A percentile compares a stretch with the other conserved stretches of the same genome.
phyloP scores from a whole-genome alignment of 2,888 invertebrate genomes.

The Tetropium fuscum region DNA sequence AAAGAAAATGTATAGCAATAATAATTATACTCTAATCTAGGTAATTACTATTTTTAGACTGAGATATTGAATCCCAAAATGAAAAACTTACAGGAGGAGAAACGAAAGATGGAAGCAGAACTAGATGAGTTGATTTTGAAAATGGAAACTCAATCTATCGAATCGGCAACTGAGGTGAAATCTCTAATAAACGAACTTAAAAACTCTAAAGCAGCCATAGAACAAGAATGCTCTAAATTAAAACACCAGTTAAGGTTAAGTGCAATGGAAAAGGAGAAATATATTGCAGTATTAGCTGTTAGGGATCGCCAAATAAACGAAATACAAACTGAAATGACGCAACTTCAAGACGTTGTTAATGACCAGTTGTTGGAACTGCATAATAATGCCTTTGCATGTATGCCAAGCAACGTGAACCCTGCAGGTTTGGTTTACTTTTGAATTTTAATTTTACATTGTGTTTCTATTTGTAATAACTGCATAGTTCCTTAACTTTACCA shows the following conservation, averaged over 20 bases:
- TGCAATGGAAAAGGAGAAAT: constrained; percentile 63
- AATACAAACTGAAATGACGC: constrained; percentile 61
- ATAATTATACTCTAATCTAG: no score
- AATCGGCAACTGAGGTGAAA: constrained; percentile 51
- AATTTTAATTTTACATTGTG: neutral
- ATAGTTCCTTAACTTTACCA: neutral
- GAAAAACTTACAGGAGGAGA: constrained; percentile 49
- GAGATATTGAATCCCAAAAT: constrained; percentile 40
- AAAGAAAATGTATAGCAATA: no score
- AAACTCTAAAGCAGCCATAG: constrained; percentile 51
- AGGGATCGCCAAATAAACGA: constrained; percentile 63
- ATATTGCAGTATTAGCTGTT: constrained; percentile 59
- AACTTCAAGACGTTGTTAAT: constrained; percentile 62
- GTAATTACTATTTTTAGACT: constrained; percentile 37
- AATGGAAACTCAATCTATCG: constrained; percentile 44
- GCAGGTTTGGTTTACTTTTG: constrained; percentile 1
- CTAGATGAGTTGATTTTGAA: constrained; percentile 47
- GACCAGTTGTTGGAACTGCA: constrained; percentile 57
- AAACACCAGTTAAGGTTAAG: constrained; percentile 59
- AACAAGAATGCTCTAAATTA: constrained; percentile 54
- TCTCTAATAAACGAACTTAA: constrained; percentile 55
- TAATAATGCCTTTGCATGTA: constrained; percentile 37
- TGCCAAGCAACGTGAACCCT: constrained; percentile 24
- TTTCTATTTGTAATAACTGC: no score
- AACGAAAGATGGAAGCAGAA: constrained; percentile 39